Base-by-base conservation (phyloP, 2,888 invertebrate genomes). In the Trachelus iudaicus region DNA sequence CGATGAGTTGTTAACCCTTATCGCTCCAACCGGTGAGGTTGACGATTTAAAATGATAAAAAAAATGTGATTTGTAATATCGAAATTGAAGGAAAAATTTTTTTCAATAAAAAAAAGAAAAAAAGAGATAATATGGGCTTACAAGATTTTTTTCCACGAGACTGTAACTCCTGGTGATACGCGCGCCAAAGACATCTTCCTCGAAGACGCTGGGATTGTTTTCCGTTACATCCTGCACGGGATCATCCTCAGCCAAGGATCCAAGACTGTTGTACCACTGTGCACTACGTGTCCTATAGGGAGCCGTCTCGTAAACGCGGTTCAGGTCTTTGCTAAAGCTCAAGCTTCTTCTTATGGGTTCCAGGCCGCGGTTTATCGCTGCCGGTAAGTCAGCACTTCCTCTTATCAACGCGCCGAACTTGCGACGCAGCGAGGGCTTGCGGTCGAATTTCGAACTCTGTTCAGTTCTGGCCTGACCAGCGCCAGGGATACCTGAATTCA, bases 221-320 rank as follows among this genome's bases (percentile, higher is more conserved):
- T 82, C 79, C 34, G 82, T 78, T 71, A 84, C 83, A 30, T 82
- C 83, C 35, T 78, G 75, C 34, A 83, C 82, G 31, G 83, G 81
- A 37, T 87, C 88, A 77, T 88, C 87, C 80, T 90, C 90, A 11
- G 87, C 89, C 37, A 90, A 82, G 4, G 90, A 90, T 34, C 87
- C 83, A 40, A 90, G 83, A 85, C 90, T 90, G 87, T 89, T 90
- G 84, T 89, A 90, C 90, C 90, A 90, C 79, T 87, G 89, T 30
- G 83, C 86, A 78, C 89, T 87, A 37, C 80, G 79, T 0, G 87
- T 81, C 79, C 89, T 87, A 69, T 83, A 84, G 12, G 88, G 85
- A 37, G 80, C 81, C 15, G 75, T 73, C 34, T 74, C 34, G 34
- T 79, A 40, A 13, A 71, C 75, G 11, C 87, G 86, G 81, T 90